phyloP scores from a whole-genome alignment of 2,797 vertebrate genomes.

The Decapterus maruadsi region DNA sequence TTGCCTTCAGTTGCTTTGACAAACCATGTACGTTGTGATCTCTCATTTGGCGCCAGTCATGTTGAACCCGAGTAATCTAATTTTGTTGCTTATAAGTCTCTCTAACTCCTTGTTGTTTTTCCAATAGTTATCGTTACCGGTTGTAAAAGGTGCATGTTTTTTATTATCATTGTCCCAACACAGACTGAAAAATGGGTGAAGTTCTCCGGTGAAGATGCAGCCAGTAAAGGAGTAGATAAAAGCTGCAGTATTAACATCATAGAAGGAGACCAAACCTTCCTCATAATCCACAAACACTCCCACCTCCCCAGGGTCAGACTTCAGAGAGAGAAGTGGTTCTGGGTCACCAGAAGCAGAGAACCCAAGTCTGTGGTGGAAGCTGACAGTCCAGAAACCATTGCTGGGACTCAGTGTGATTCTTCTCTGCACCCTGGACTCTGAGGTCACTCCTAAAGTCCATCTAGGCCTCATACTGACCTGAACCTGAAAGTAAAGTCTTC shows the following conservation, averaged over 20 bases:
- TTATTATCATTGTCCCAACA: neutral
- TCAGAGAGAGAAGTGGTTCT: neutral
- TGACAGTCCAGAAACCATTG: slow-evolving; percentile 40
- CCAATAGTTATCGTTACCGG: too few species aligned
- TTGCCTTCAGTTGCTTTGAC: too few species aligned
- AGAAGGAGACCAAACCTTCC: slow-evolving; percentile 39
- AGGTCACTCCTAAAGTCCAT: neutral
- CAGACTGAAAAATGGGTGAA: slow-evolving; percentile 6
- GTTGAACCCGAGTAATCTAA: too few species aligned
- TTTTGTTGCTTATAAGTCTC: too few species aligned
- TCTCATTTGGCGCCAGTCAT: too few species aligned
- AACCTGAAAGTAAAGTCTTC: slow-evolving; percentile 36
- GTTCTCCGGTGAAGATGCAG: slow-evolving; percentile 20
- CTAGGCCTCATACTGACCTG: neutral
- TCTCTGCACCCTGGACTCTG: slow-evolving; percentile 4
- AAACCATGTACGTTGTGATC: too few species aligned
- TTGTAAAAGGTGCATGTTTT: too few species aligned
- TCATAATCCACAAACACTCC: slow-evolving; percentile 46
- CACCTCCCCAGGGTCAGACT: neutral
- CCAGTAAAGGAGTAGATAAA: slow-evolving; percentile 30
- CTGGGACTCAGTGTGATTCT: too few species aligned
- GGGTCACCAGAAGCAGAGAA: neutral
- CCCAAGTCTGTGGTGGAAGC: slow-evolving; percentile 1
- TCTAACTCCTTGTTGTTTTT: too few species aligned
- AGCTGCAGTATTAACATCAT: slow-evolving; percentile 9